Base-by-base conservation (phyloP, 2,888 invertebrate species). In the Ellobium chinense region DNA sequence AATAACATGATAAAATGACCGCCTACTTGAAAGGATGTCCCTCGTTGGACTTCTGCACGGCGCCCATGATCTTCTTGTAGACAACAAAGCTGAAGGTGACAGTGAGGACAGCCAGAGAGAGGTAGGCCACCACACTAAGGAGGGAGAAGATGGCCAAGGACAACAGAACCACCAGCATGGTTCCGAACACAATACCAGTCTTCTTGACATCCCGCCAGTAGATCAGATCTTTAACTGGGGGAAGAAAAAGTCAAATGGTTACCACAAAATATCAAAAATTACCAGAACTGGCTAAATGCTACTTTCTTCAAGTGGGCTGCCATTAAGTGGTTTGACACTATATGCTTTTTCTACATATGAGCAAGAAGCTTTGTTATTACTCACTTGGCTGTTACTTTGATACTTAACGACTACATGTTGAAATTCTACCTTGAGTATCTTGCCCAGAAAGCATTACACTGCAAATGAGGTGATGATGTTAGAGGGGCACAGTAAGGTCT, bases 151-250 rank as follows among this genome's bases (percentile, higher is more conserved):
- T 97, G 92, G 98, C 97, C 94, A 99, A 95, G 91, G 98, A 97
- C 94, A 99, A 95, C 91, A 99, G 96, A 91, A 97, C 95, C 91
- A 96, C 95, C 92, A 99, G 95, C 88, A 97, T 96, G 88, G 96
- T 96, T 92, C 97, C 98, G 93, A 99, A 97, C 86, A 98, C 98
- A 91, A 96, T 95, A 88, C 97, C 99, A 86, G 98, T 97, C 94
- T 97, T 97, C 94, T 96, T 97, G 89, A 97, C 96, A 94, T 97
- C 97, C 88, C 98, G 96, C 99, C 99, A 99, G 95, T 99, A 99
- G 93, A 99, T 96, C 94, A 99, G 95, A 92, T 97, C 97, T 94
- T 97, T 96, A 95, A 93, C 93, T 93, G 89, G 54, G 91, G 89
- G 36, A 65, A 56, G 36, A 54, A 39, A 39, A 62, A 27, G n/a